Conservation (phyloP, 2,113 vertebrate species). For the Embiotoca jacksoni region DNA sequence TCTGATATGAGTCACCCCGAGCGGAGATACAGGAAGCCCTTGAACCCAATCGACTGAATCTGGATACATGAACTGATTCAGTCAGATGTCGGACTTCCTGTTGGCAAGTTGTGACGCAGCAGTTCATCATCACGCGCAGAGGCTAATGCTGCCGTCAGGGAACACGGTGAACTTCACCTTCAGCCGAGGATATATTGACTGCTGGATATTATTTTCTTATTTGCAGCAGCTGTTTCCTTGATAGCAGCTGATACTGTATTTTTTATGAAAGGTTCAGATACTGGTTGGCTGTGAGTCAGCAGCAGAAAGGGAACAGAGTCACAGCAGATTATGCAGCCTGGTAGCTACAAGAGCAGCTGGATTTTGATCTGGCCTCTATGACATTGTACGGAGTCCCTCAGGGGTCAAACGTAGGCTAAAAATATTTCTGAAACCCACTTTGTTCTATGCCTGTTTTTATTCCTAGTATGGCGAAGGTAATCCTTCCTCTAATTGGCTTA, state of each 20-base stretch:
- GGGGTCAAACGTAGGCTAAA: background rate
- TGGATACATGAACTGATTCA: slow-evolving; percentile 2
- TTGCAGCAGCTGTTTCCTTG: background rate
- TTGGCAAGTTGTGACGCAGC: slow-evolving; percentile 34
- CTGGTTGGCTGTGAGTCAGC: slow-evolving; percentile 40
- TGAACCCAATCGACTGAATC: slow-evolving; percentile 22
- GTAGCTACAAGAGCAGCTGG: background rate
- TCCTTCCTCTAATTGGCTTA: too few species aligned
- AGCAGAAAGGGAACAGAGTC: background rate
- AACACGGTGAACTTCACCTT: slow-evolving; percentile 29
- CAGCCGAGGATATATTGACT: slow-evolving; percentile 32
- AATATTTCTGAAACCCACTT: background rate
- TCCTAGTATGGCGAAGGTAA: too few species aligned
- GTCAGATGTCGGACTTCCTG: slow-evolving; percentile 3
- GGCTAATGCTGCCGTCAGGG: slow-evolving; percentile 15
- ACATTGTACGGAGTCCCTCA: background rate
- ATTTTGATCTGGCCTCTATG: background rate
- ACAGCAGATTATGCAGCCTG: background rate
- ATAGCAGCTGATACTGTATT: slow-evolving; percentile 6
- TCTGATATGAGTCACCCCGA: slow-evolving; percentile 40
- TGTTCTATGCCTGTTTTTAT: too few species aligned
- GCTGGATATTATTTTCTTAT: background rate
- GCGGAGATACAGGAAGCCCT: slow-evolving; percentile 32
- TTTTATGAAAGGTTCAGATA: slow-evolving; percentile 10
- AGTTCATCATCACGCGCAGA: background rate